Evolutionary conservation across 2,888 invertebrate species (phyloP), one percentile per base, ranked within the genome.

Genomic region (Chymomyza amoena): DNA sequence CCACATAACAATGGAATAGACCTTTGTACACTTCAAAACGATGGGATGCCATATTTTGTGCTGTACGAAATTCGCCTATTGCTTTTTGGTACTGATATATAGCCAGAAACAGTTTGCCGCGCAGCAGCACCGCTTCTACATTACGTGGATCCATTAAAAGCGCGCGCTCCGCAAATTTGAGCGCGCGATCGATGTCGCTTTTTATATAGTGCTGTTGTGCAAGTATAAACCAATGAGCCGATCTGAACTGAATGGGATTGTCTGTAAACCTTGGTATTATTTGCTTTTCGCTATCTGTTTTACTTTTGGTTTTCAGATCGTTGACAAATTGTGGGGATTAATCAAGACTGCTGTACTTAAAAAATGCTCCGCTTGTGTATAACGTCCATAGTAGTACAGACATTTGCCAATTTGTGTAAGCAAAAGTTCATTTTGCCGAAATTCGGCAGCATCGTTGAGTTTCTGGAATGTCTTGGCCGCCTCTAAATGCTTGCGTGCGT

Each of bases 211-310:
- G 93, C 64, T 94, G 93, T 90, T 96, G 96, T 1, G 96, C 96
- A 90, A 96, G 93, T 0, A 95, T 95, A 65, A 96, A 94, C 94
- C 96, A 97, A 68, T 95, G 94, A 85, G 96, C 95, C 4, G 95
- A 93, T 2, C 93, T 92, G 65, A 93, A 93, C 78, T 95, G 92
- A n/a, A 83, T 81, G 3, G 89, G 79, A 7, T 82, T 83, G 4
- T 25, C 4, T 25, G 88, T 78, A 15, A 91, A 89, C 51, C 92
- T 90, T 6, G 91, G 90, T 61, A 93, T 93, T n/a, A 95, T n/a
- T n/a, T n/a, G 90, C 84, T 93, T 93, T 88, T 95, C 95, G 68
- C 95, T 90, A 66, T 95, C 95, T 64, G 93, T 91, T 6, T 93
- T 87, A 75, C 93, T 93, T 72, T 94, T 93, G 76, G 94, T 94